These are phyloP conservation scores for Clivina fossor DNA, from an alignment of 2,888 invertebrate species.

Conservation along the genomic window DNA sequence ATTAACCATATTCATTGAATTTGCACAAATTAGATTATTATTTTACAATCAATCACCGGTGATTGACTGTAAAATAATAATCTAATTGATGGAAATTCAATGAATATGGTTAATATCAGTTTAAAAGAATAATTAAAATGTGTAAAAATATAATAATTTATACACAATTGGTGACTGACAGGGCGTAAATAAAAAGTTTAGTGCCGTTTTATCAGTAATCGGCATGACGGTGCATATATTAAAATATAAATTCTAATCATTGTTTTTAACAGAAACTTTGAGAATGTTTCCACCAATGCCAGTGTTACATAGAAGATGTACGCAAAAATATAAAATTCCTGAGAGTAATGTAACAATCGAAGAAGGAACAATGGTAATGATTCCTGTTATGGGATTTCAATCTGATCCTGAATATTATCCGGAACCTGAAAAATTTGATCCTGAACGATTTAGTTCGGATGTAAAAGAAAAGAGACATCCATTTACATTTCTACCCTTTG, in stretches of 20 bases:
- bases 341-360: conserved; percentile 45
- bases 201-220: too few species aligned
- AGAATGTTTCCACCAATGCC: conserved; percentile 53
- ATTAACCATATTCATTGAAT: too few species aligned
- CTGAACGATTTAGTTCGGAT: conserved; percentile 51
- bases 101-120: too few species aligned
- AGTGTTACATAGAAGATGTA: conserved; percentile 47
- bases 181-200: too few species aligned
- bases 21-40: too few species aligned
- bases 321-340: conserved; percentile 47
- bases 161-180: too few species aligned
- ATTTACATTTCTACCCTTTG: conserved; percentile 51
- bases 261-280: conserved; percentile 54
- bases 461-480: conserved; percentile 45
- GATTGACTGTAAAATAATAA: too few species aligned
- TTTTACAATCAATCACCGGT: too few species aligned
- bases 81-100: too few species aligned
- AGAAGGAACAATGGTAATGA: conserved; percentile 47
- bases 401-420: conserved; percentile 52
- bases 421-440: conserved; percentile 52
- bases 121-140: too few species aligned
- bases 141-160: too few species aligned
- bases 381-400: conserved; percentile 52
- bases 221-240: too few species aligned
- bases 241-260: conserved; percentile 26